These are phyloP conservation scores for Dorcus parallelipipedus DNA, from an alignment of 2,888 invertebrate genomes.

Conservation along the genomic window DNA sequence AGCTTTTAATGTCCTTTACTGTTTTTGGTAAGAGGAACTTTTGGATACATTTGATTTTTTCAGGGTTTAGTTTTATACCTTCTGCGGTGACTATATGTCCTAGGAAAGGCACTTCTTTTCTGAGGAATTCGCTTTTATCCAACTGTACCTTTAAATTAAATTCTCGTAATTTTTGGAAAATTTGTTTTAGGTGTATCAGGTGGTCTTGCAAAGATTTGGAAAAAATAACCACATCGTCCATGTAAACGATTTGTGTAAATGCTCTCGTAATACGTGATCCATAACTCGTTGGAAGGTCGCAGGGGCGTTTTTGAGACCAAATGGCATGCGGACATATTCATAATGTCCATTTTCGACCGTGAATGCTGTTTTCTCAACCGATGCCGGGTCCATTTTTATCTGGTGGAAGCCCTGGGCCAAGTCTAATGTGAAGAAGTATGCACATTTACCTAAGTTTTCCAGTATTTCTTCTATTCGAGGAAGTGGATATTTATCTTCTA, in stretches of 20 bases:
- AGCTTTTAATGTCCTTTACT: too few relatives aligned
- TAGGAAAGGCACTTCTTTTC: slow-evolving; percentile 14
- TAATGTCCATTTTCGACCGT: slow-evolving; percentile 16
- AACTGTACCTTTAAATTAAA: slow-evolving; percentile 16
- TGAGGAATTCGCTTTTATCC: slow-evolving; percentile 14
- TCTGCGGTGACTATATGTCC: slow-evolving; percentile 14
- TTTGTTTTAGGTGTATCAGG: slow-evolving; percentile 5
- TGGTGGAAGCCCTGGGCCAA: too few relatives aligned
- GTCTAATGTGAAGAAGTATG: too few relatives aligned
- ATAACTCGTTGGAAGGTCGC: slow-evolving; percentile 14
- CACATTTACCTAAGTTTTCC: too few relatives aligned
- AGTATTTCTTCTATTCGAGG: too few relatives aligned
- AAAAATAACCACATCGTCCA: slow-evolving; percentile 16
- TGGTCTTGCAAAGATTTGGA: slow-evolving; percentile 13
- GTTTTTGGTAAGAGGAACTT: slow-evolving; percentile 15
- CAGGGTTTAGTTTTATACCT: slow-evolving; percentile 16
- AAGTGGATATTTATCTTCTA: too few relatives aligned
- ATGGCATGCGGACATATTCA: slow-evolving; percentile 16
- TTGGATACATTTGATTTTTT: slow-evolving; percentile 5
- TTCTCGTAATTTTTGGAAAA: slow-evolving; percentile 12
- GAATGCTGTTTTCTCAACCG: slow-evolving; percentile 20
- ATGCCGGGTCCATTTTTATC: slow-evolving; percentile 26
- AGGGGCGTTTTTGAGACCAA: slow-evolving; percentile 17
- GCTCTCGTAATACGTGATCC: slow-evolving; percentile 11
- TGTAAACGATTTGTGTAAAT: background rate